Evolutionary conservation across 2,113 vertebrate species (phyloP).

Genomic region (Myrmophylax atrothorax): DNA sequence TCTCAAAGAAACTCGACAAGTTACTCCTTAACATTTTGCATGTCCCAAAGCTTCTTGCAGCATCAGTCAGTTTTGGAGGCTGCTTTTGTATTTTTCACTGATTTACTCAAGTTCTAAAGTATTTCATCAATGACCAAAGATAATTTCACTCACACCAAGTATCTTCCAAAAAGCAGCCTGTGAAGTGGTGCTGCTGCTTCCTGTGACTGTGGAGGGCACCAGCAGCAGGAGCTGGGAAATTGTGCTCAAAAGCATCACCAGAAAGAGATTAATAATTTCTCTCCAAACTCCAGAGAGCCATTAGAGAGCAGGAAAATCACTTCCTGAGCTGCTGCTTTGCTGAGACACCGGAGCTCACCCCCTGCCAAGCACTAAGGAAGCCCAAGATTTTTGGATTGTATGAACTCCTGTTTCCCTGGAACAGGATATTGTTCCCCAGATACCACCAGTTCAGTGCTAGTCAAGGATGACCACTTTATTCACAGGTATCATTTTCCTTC

Average conservation of each 20-base stretch:
- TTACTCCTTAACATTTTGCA: background rate
- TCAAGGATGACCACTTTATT: background rate
- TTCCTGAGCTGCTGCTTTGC: background rate
- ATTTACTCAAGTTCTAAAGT: background rate
- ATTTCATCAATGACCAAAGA: background rate
- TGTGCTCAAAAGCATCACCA: background rate
- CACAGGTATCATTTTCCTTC: background rate
- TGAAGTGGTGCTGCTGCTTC: background rate
- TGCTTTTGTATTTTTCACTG: background rate
- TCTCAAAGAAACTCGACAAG: background rate
- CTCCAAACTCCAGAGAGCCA: background rate
- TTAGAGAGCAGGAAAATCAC: background rate
- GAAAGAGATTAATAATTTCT: background rate
- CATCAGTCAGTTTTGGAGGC: background rate
- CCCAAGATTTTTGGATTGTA: accelerated
- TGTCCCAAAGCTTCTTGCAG: background rate
- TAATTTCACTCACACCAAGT: background rate
- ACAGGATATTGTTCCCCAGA: background rate
- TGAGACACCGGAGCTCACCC: background rate
- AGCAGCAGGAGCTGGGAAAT: background rate
- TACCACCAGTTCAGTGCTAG: background rate
- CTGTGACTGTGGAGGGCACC: background rate
- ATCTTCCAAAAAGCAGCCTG: background rate
- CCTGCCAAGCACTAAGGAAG: background rate
- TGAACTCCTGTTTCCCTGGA: background rate